Base-by-base conservation (phyloP, 1,140 invertebrate species). In the Ceratina australensis region DNA sequence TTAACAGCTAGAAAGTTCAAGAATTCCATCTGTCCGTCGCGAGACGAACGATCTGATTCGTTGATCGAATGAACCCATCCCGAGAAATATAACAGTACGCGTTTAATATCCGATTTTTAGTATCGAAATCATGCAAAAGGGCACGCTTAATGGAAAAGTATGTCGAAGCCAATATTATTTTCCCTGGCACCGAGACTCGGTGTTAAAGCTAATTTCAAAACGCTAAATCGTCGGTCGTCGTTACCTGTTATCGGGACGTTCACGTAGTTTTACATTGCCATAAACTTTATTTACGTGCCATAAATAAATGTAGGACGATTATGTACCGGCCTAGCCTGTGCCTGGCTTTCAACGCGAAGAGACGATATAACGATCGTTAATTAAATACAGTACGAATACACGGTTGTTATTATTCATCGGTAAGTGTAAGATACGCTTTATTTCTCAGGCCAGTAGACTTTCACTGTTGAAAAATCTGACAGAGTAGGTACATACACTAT, bases 1-100 rank as follows among this genome's bases (percentile, higher is more conserved):
- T 68, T 50, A 47, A 42, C 24, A 8, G 42, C 56, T 61, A 77
- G 73, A 76, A 76, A 76, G 65, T 76, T 52, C 20, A 52, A 66
- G 47, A 54, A 71, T 71, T 71, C 56, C 26, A 47, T 18, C 28
- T 71, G 56, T 42, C 61, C 74, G 74, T 71, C 56, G n/a, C 12
- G 56, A 26, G 50, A 76, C 65, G 65, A 60, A 60, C 15, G 65
- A 50, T 60, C 42, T 13, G 47, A 75, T 59, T 50, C 49, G 42
- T 24, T 18, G 74, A 71, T 77, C 67, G 47, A 71, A 68, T 33
- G 47, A 61, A 18, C 61, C 33, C 66, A 47, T 47, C 61, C 71
- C 67, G 52, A 47, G 26, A 47, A 77, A 71, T 52, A 76, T 69
- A 60, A 4, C 16, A 16, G 15, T 12, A 24, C 33, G 33, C 33